These are phyloP conservation scores for Gasterosteus aculeatus DNA, from an alignment of 2,113 vertebrate genomes.

Conservation along the genomic window DNA sequence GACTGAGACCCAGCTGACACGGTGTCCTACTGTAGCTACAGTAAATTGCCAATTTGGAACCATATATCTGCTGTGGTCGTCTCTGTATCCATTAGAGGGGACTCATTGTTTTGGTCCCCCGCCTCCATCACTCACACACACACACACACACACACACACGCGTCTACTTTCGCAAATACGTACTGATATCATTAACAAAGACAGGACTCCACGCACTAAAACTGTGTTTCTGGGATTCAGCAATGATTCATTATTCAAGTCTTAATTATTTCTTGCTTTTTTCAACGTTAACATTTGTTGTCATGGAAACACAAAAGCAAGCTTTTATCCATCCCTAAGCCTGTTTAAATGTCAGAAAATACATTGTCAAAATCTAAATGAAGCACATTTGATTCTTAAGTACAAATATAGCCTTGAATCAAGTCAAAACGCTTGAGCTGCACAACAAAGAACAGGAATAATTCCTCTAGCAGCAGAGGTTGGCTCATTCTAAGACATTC, in stretches of 20 bases:
- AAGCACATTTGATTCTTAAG: neutral
- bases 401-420: neutral
- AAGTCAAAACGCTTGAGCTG: neutral
- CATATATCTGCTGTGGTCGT: slow-evolving; percentile 65
- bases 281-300: neutral
- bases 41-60: slow-evolving; percentile 79
- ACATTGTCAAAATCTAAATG: neutral
- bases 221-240: neutral
- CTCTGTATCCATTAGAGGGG: slow-evolving; percentile 56
- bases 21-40: slow-evolving; percentile 51
- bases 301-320: neutral
- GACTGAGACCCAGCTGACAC: slow-evolving; percentile 54
- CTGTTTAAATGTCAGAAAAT: neutral
- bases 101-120: slow-evolving; percentile 43
- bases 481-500: neutral
- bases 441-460: neutral
- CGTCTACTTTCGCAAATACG: neutral
- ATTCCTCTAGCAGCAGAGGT: neutral
- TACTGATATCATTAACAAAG: neutral
- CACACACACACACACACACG: slow-evolving; percentile 2
- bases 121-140: slow-evolving; percentile 22
- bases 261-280: neutral
- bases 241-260: neutral
- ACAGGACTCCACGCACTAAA: neutral
- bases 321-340: neutral